Evolutionary conservation across 2,888 invertebrate species (phyloP).

Genomic region (Drosophila picticornis): DNA sequence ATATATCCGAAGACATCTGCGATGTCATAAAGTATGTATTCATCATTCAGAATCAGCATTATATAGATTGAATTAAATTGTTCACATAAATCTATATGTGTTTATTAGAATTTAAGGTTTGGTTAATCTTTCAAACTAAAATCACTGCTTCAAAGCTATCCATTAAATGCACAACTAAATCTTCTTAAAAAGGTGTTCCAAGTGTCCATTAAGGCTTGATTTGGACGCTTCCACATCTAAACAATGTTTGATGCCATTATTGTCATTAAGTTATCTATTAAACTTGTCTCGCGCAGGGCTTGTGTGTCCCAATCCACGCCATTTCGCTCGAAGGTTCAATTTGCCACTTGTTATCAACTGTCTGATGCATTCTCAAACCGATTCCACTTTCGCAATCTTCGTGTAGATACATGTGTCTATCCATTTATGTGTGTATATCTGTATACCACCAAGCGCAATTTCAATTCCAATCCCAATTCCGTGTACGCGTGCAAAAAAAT

Average conservation of each 20-base stretch:
- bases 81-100: not conserved
- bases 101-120: not conserved
- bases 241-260: not conserved
- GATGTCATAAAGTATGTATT: not conserved
- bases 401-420: not conserved
- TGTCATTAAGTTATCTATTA: not conserved
- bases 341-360: constrained; percentile 13
- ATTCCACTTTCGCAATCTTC: constrained; percentile 22
- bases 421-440: not conserved
- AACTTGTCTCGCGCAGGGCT: not conserved
- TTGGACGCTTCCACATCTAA: not conserved
- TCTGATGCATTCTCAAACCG: constrained; percentile 22
- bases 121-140: not conserved
- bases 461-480: constrained; percentile 30
- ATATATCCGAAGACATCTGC: not conserved
- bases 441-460: constrained; percentile 22
- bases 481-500: constrained; percentile 28
- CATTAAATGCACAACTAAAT: not conserved
- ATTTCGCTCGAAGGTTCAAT: constrained; percentile 1
- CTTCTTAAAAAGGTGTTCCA: not conserved
- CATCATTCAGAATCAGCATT: not conserved
- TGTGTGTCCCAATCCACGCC: not conserved
- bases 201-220: not conserved
- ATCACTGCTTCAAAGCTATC: not conserved
- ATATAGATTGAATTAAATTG: not conserved